phyloP scores from a whole-genome alignment of 2,888 invertebrate species.

The Eubasilissa splendida region DNA sequence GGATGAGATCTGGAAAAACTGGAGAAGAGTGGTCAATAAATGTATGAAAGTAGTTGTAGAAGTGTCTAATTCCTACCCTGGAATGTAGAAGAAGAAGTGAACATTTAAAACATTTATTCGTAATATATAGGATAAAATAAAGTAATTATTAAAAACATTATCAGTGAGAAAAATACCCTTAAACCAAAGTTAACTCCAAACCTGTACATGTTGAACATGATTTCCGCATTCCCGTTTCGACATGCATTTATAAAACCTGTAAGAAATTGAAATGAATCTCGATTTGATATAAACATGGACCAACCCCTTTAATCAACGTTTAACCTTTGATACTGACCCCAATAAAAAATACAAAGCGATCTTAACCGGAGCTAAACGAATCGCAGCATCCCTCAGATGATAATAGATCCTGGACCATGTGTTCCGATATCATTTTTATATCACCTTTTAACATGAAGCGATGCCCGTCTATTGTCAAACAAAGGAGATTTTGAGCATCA shows the following conservation, averaged over 20 bases:
- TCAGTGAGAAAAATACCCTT: too few relatives aligned
- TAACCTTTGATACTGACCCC: constrained; percentile 42
- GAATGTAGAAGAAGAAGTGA: too few relatives aligned
- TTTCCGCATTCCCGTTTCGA: constrained; percentile 42
- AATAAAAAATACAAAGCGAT: constrained; percentile 32
- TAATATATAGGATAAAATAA: too few relatives aligned
- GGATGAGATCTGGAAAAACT: too few relatives aligned
- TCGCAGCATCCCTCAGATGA: constrained; percentile 27
- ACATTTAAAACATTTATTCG: too few relatives aligned
- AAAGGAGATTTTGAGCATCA: neutral
- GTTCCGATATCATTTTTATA: constrained; percentile 21
- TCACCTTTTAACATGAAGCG: neutral
- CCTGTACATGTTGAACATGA: neutral
- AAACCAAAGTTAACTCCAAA: too few relatives aligned
- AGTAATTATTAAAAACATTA: too few relatives aligned
- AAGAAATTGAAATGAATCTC: constrained; percentile 17
- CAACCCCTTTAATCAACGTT: constrained; percentile 33
- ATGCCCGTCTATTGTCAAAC: constrained; percentile 1
- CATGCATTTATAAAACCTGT: constrained; percentile 30
- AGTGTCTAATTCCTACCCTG: too few relatives aligned
- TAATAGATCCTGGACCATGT: constrained; percentile 19
- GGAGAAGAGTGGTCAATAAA: too few relatives aligned
- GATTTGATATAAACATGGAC: constrained; percentile 15
- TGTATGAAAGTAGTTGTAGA: too few relatives aligned
- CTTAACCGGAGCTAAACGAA: constrained; percentile 27